Evolutionary conservation across 2,888 invertebrate species (phyloP).

Genomic region (Drosophila phalerata): DNA sequence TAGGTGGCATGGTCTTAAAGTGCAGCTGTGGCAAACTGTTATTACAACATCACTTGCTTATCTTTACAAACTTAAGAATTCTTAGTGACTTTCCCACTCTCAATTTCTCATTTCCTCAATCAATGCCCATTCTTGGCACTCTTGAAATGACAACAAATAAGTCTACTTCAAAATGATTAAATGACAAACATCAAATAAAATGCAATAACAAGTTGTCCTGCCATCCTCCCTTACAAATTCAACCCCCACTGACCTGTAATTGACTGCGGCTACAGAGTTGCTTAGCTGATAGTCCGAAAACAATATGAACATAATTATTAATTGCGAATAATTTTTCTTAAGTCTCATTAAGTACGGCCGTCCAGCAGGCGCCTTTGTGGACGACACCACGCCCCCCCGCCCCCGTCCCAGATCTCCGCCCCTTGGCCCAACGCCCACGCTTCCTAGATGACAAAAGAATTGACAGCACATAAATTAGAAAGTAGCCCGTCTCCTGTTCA

Average conservation of each 20-base stretch:
- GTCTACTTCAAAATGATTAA: conserved; percentile 76
- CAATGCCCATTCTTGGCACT: conserved; percentile 50
- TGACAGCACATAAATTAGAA: conserved; percentile 82
- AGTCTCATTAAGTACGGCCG: conserved; percentile 79
- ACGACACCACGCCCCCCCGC: conserved; percentile 32
- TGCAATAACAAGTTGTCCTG: conserved; percentile 67
- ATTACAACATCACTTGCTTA: conserved; percentile 7
- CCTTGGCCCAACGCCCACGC: conserved; percentile 15
- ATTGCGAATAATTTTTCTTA: conserved; percentile 81
- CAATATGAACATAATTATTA: conserved; percentile 80
- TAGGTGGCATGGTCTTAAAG: conserved; percentile 21
- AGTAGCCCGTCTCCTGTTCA: conserved; percentile 57
- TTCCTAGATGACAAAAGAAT: conserved; percentile 77
- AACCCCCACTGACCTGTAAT: conserved; percentile 22
- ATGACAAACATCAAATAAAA: conserved; percentile 80
- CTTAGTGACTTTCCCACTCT: background rate
- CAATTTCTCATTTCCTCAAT: conserved; percentile 21
- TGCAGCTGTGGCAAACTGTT: background rate
- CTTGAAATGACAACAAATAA: conserved; percentile 69
- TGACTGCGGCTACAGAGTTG: conserved; percentile 34
- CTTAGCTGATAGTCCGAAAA: conserved; percentile 55
- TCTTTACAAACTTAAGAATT: background rate
- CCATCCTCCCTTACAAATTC: background rate
- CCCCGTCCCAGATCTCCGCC: background rate
- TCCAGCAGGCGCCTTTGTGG: conserved; percentile 68